Evolutionary conservation across 2,113 vertebrate species (phyloP).

Genomic region (Chamaea fasciata): DNA sequence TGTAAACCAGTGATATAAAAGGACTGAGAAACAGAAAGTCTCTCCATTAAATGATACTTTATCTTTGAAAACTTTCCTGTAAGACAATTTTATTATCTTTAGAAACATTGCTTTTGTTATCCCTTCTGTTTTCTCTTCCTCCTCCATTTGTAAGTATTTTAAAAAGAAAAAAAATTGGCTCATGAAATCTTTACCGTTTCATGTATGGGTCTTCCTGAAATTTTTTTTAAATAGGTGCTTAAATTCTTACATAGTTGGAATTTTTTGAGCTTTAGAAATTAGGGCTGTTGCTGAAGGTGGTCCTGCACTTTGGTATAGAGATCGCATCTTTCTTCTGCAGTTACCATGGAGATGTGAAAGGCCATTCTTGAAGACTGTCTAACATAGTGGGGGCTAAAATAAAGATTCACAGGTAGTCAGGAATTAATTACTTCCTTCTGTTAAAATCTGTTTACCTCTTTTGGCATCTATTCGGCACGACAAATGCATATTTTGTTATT

Average conservation of each 20-base stretch:
- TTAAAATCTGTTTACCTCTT: not conserved
- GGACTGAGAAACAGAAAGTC: not conserved
- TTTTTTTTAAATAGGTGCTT: not conserved
- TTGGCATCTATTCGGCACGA: not conserved
- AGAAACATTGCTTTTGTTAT: not conserved
- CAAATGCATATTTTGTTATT: not conserved
- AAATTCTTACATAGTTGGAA: not conserved
- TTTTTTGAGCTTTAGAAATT: not conserved
- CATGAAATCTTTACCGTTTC: not conserved
- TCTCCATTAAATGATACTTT: not conserved
- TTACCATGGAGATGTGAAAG: conserved; percentile 8
- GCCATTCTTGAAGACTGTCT: not conserved
- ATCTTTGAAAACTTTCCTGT: not conserved
- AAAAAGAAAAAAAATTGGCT: not conserved
- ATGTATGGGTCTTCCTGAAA: not conserved
- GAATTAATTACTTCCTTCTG: not conserved
- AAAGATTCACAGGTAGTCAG: not conserved
- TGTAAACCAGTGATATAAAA: not conserved
- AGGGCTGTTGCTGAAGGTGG: not conserved
- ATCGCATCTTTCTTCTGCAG: not conserved
- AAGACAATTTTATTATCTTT: not conserved
- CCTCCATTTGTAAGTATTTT: not conserved
- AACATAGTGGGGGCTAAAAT: not conserved
- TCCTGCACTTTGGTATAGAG: not conserved
- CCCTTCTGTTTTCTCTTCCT: not conserved